phyloP scores from a whole-genome alignment of 2,113 vertebrate species.

The Leucopsar rothschildi region DNA sequence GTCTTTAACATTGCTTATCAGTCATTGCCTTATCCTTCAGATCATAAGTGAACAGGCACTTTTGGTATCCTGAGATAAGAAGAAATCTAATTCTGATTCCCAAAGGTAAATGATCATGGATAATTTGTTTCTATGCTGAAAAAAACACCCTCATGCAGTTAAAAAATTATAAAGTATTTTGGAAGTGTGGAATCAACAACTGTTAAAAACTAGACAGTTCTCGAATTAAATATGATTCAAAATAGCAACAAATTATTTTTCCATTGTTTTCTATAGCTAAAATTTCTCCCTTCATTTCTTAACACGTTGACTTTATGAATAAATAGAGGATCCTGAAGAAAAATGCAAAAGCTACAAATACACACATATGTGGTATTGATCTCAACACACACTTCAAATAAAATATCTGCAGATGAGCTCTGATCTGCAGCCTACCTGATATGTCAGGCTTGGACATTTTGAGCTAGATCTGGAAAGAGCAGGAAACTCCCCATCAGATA shows the following conservation, averaged over 20 bases:
- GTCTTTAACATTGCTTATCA: not conserved
- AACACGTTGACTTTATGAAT: not conserved
- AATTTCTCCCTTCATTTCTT: not conserved
- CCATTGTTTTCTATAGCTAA: not conserved
- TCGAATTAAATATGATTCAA: not conserved
- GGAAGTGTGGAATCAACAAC: not conserved
- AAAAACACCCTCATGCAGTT: not conserved
- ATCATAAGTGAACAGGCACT: not conserved
- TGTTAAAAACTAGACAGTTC: not conserved
- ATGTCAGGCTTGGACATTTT: not conserved
- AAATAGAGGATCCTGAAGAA: not conserved
- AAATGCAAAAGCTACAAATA: not conserved
- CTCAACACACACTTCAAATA: not conserved
- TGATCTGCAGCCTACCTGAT: constrained; percentile 52
- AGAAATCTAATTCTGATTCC: not conserved
- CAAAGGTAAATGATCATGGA: not conserved
- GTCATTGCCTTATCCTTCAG: not conserved
- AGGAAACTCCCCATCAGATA: constrained; percentile 55
- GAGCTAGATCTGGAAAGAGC: constrained; percentile 40
- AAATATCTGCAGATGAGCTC: not conserved
- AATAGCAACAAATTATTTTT: not conserved
- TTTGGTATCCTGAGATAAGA: not conserved
- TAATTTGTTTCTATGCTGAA: not conserved
- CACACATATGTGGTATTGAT: not conserved
- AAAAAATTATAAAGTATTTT: not conserved